Evolutionary conservation across 2,797 vertebrate genomes (phyloP).

Genomic region (Lacerta agilis): DNA sequence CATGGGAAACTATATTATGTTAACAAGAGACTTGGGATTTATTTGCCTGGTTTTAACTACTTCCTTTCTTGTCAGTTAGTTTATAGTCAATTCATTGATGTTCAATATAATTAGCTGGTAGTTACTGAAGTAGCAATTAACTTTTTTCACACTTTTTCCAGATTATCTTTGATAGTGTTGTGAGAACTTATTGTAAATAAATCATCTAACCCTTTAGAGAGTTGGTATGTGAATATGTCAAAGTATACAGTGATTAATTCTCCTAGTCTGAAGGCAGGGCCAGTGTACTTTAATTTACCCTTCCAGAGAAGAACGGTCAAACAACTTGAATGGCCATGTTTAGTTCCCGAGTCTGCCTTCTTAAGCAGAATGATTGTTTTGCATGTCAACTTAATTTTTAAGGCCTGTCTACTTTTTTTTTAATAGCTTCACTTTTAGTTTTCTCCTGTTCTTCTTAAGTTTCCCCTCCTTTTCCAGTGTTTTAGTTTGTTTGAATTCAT

Average conservation of each 20-base stretch:
- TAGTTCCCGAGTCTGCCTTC: background rate
- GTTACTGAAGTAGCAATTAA: background rate
- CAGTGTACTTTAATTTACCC: background rate
- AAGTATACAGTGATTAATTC: background rate
- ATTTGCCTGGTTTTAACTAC: background rate
- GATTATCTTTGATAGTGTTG: background rate
- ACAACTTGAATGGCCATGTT: background rate
- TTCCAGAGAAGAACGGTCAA: background rate
- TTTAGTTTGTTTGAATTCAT: background rate
- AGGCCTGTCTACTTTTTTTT: background rate
- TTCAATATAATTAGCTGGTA: background rate
- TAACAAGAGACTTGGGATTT: slow-evolving; percentile 5
- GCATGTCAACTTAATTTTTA: background rate
- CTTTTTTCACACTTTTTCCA: no score
- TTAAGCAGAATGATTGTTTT: background rate
- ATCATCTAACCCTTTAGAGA: background rate
- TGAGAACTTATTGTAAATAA: background rate
- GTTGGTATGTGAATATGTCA: background rate
- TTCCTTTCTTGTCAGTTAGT: slow-evolving; percentile 23
- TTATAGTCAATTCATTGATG: background rate
- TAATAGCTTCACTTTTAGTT: background rate
- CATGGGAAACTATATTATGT: slow-evolving; percentile 7
- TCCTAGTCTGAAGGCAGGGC: background rate
- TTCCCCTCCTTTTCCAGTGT: background rate
- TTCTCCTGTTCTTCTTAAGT: background rate